A percentile compares a stretch with the other conserved stretches of the same genome.
Evolutionary conservation across 2,797 vertebrate genomes (phyloP).

Genomic region (Carcharodon carcharias): DNA sequence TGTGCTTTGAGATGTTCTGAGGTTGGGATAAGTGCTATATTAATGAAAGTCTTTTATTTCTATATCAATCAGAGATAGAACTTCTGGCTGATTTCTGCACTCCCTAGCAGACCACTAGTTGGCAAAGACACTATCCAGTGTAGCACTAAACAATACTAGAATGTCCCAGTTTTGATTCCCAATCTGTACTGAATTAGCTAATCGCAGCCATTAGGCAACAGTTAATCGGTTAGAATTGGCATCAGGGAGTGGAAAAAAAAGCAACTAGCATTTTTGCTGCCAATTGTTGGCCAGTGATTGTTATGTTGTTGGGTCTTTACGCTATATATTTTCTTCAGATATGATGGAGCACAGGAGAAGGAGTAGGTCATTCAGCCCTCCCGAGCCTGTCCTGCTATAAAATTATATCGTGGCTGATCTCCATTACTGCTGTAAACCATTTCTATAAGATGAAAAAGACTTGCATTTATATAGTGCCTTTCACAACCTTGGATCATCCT

Average conservation of each 20-base stretch:
- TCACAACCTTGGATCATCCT: neutral
- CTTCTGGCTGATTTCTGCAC: neutral
- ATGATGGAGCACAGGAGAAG: neutral
- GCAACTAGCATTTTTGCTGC: neutral
- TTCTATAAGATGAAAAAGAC: neutral
- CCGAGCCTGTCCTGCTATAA: neutral
- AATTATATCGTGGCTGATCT: neutral
- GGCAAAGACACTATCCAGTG: neutral
- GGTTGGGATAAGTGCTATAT: neutral
- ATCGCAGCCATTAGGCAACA: neutral
- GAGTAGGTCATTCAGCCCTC: neutral
- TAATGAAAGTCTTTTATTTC: neutral
- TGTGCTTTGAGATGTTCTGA: neutral
- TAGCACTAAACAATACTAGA: neutral
- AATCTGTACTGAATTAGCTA: neutral
- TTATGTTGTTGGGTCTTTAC: neutral
- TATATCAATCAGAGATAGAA: neutral
- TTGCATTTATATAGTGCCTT: neutral
- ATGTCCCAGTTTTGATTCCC: neutral
- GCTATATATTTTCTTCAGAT: neutral
- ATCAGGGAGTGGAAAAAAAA: neutral
- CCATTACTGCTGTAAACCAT: too few relatives aligned
- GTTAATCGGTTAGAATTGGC: neutral
- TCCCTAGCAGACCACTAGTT: neutral
- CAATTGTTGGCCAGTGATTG: neutral